Evolutionary conservation across 1,140 invertebrate genomes (phyloP), one percentile per base, ranked within the genome.

Genomic region (Halyomorpha halys): DNA sequence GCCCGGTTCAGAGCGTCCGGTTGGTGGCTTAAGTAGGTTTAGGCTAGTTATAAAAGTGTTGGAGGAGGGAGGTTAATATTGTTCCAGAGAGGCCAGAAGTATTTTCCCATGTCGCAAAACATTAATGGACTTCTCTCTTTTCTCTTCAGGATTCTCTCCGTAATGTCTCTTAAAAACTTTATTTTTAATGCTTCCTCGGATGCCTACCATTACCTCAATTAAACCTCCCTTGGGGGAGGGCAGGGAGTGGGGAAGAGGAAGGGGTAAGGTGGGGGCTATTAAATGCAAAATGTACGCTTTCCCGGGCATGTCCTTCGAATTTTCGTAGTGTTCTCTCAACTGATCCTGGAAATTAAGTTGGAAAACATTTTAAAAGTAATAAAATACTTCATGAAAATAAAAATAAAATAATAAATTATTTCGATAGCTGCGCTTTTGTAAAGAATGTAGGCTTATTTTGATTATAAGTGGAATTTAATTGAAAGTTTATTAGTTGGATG

Each of bases 41-140:
- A 49, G 47, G 21, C 47, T 39, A 39, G 34, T 39, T 39, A 39
- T 39, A 49, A 49, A 49, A 21, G 47, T 19, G 47, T 56, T 16
- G 53, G 23, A 21, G 23, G 21, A 3, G 23, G 15, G 53, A 9
- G 18, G 53, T 56, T 56, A 56, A 56, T 23, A 56, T 25, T 23
- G 53, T 25, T 15, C 53, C 23, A 23, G n/a, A 16, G 53, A 15
- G 23, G 23, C 2, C 18, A 56, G 53, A 25, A 56, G 53, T 56
- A 56, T 56, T 56, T 56, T 56, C 23, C 23, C 53, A 56, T 56
- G 53, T 56, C 18, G 18, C 53, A 56, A 56, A 56, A 56, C 53
- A 56, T 56, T 56, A 56, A 56, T 56, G 53, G 53, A 56, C 19
- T 23, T 15, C 53, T 23, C 53, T 13, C 34, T 39, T 39, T 39